Conservation (phyloP, 1,140 invertebrate species). For the Drosophila pruinosa region DNA sequence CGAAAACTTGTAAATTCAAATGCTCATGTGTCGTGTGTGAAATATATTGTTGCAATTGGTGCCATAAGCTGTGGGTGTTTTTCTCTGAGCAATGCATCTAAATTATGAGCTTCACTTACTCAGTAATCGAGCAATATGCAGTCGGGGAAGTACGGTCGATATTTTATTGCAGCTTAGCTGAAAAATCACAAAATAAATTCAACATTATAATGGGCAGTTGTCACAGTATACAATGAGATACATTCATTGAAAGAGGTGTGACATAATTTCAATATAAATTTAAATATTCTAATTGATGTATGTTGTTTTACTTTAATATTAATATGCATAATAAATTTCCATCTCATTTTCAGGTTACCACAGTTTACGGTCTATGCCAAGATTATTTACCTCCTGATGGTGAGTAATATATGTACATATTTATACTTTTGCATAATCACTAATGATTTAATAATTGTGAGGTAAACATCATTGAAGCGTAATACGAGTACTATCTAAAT, state of each 20-base stretch:
- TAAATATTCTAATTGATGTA: background rate
- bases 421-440: background rate
- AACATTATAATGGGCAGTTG: conserved; percentile 14
- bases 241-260: no score
- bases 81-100: background rate
- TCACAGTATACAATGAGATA: background rate
- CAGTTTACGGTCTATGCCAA: conserved; percentile 93
- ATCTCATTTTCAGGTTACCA: conserved; percentile 89
- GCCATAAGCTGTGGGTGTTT: conserved; percentile 23
- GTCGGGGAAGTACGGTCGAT: conserved; percentile 25
- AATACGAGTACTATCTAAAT: conserved; percentile 19
- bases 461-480: background rate
- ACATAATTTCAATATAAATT: no score
- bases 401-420: conserved; percentile 83
- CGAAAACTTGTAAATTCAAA: conserved; percentile 1
- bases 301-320: background rate
- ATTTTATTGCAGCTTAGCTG: background rate
- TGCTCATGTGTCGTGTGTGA: conserved; percentile 10
- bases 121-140: background rate
- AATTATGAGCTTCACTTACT: conserved; percentile 35
- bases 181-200: conserved; percentile 33
- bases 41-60: conserved; percentile 39
- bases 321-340: background rate
- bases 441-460: conserved; percentile 6
- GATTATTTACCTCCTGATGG: conserved; percentile 93